Evolutionary conservation across 1,140 invertebrate species (phyloP).

Genomic region (fruit fly (Drosophila melanogaster)): DNA sequence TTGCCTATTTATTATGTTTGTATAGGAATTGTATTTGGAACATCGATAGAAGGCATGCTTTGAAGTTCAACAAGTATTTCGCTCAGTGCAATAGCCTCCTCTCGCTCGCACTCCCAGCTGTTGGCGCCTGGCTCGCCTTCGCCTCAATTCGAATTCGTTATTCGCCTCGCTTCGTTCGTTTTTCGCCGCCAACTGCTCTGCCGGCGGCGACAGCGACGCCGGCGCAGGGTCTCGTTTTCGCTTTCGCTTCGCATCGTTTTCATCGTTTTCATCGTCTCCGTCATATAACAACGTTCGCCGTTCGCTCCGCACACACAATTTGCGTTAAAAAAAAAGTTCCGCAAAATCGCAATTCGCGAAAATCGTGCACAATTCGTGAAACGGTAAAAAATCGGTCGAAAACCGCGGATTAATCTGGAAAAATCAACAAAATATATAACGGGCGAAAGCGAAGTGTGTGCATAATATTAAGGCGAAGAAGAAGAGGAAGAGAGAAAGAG

Average conservation of each 20-base stretch:
- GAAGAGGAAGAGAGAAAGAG: not conserved
- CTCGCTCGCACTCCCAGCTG: slow-evolving; percentile 2
- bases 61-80: not conserved
- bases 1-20: no score
- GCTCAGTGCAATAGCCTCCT: not conserved
- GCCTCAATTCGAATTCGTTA: slow-evolving; percentile 54
- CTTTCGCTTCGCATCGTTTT: slow-evolving; percentile 46
- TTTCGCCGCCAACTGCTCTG: slow-evolving; percentile 42
- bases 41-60: no score
- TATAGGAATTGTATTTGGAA: no score
- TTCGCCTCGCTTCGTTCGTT: slow-evolving; percentile 38
- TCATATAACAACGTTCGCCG: slow-evolving; percentile 32
- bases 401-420: slow-evolving; percentile 19
- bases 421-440: slow-evolving; percentile 19
- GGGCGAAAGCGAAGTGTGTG: slow-evolving; percentile 41
- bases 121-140: slow-evolving; percentile 40
- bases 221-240: slow-evolving; percentile 42
- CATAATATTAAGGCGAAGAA: slow-evolving; percentile 31
- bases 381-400: slow-evolving; percentile 3
- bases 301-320: slow-evolving; percentile 47
- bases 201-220: slow-evolving; percentile 26
- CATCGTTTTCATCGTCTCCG: slow-evolving; percentile 18
- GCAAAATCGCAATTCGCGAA: slow-evolving; percentile 31
- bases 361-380: slow-evolving; percentile 5
- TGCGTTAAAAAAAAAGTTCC: slow-evolving; percentile 26